These are phyloP conservation scores for Trichogramma dendrolimi DNA, from an alignment of 2,888 invertebrate species.

Conservation along the genomic window DNA sequence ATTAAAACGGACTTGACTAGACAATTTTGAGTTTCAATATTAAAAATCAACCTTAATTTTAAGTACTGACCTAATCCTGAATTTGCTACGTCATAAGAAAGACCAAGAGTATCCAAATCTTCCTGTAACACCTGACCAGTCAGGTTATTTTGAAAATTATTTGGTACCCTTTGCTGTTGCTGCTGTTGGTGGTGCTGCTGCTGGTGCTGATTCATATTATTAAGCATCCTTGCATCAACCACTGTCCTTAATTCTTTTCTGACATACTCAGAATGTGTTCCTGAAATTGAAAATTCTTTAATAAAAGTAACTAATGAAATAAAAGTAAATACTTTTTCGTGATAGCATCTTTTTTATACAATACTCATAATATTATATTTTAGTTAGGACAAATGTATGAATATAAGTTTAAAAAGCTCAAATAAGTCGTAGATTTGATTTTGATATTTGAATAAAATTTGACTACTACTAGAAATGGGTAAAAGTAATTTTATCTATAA, in stretches of 20 bases:
- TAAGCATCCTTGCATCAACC: slow-evolving; percentile 75
- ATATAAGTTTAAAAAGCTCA: too few species aligned
- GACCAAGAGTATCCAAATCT: slow-evolving; percentile 67
- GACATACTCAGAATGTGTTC: slow-evolving; percentile 79
- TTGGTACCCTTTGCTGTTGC: slow-evolving; percentile 51
- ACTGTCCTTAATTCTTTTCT: slow-evolving; percentile 86
- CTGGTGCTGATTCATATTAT: slow-evolving; percentile 34
- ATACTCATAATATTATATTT: too few species aligned
- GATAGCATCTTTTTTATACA: too few species aligned
- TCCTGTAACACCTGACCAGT: slow-evolving; percentile 56
- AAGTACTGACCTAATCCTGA: slow-evolving; percentile 48
- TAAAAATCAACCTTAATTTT: too few species aligned
- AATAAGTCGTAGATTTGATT: too few species aligned
- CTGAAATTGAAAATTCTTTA: slow-evolving; percentile 33
- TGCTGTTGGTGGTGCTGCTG: slow-evolving; percentile 40
- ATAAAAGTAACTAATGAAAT: background rate
- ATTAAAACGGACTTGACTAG: too few species aligned
- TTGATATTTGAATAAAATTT: too few species aligned
- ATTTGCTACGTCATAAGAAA: slow-evolving; percentile 66
- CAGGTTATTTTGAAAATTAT: slow-evolving; percentile 48
- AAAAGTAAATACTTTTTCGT: background rate
- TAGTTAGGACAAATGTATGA: too few species aligned
- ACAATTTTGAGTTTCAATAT: too few species aligned
- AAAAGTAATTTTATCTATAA: too few species aligned
- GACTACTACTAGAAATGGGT: too few species aligned